These are phyloP conservation scores for Bungarus multicinctus DNA, from an alignment of 2,113 vertebrate species.

Conservation along the genomic window DNA sequence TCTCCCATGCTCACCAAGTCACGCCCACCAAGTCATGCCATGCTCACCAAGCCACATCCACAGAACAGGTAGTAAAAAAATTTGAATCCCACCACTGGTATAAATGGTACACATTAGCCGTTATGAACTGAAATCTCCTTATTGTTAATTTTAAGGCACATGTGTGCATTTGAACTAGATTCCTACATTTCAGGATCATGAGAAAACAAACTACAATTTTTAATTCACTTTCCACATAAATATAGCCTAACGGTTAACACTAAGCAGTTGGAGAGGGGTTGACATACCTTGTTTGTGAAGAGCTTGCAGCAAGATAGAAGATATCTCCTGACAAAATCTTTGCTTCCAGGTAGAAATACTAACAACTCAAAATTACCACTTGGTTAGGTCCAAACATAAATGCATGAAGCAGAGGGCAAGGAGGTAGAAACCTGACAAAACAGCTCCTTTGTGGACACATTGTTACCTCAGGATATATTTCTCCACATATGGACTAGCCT, in stretches of 20 bases:
- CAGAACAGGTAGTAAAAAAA: too few relatives aligned
- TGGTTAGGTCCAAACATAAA: neutral
- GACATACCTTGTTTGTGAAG: neutral
- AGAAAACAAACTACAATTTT: neutral
- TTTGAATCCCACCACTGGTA: too few relatives aligned
- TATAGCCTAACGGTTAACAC: neutral
- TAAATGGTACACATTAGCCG: too few relatives aligned
- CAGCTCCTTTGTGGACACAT: neutral
- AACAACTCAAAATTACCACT: neutral
- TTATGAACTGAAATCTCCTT: neutral
- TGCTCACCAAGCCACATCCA: too few relatives aligned
- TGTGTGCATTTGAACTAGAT: neutral
- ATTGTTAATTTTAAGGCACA: neutral
- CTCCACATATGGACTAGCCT: neutral
- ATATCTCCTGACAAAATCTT: neutral
- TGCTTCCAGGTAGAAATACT: neutral
- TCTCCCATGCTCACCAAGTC: too few relatives aligned
- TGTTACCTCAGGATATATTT: slow-evolving; percentile 19
- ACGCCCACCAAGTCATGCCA: too few relatives aligned
- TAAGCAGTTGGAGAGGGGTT: neutral
- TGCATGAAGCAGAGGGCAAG: neutral
- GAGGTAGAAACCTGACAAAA: slow-evolving; percentile 1
- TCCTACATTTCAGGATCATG: neutral
- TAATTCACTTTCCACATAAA: neutral
- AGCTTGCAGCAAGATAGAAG: neutral